These are phyloP conservation scores for Tethya wilhelma DNA, from an alignment of 37 sponge, comb jelly and placozoan species.

Conservation along the genomic window DNA sequence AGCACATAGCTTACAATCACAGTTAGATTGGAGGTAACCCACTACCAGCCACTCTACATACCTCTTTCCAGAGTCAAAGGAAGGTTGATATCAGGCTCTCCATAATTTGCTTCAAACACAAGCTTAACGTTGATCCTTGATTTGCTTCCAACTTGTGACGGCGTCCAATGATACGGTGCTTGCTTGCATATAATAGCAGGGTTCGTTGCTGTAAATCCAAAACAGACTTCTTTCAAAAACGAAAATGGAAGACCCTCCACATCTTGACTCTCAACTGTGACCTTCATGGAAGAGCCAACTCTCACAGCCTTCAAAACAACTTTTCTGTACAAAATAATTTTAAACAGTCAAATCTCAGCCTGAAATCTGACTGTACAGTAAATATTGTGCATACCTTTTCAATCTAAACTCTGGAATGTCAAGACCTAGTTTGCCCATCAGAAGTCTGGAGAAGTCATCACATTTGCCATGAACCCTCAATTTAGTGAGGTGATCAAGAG, in stretches of 20 bases:
- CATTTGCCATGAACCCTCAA: slow-evolving; percentile 74
- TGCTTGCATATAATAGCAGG: neutral
- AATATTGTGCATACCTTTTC: slow-evolving; percentile 39
- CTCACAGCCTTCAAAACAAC: neutral
- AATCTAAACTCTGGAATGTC: slow-evolving; percentile 70
- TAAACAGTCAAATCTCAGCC: neutral
- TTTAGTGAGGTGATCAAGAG: slow-evolving; percentile 52
- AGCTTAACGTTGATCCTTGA: slow-evolving; percentile 16
- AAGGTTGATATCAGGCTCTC: slow-evolving; percentile 50
- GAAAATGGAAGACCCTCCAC: slow-evolving; percentile 60
- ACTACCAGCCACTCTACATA: too few relatives aligned
- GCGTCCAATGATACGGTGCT: neutral
- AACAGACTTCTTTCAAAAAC: slow-evolving; percentile 41
- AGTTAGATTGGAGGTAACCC: too few relatives aligned
- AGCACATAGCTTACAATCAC: too few relatives aligned
- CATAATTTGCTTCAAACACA: slow-evolving; percentile 55
- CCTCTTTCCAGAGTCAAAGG: slow-evolving; percentile 5
- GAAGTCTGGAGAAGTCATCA: slow-evolving; percentile 61
- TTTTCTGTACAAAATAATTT: neutral
- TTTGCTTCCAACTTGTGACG: neutral
- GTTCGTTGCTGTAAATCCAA: too few relatives aligned
- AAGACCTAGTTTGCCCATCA: slow-evolving; percentile 62
- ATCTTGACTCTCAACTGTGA: slow-evolving; percentile 40
- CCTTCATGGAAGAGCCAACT: neutral
- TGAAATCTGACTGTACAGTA: too few relatives aligned